Evolutionary conservation across 1,140 invertebrate genomes (phyloP), one percentile per base, ranked within the genome.

Genomic region (Cydia strobilella): DNA sequence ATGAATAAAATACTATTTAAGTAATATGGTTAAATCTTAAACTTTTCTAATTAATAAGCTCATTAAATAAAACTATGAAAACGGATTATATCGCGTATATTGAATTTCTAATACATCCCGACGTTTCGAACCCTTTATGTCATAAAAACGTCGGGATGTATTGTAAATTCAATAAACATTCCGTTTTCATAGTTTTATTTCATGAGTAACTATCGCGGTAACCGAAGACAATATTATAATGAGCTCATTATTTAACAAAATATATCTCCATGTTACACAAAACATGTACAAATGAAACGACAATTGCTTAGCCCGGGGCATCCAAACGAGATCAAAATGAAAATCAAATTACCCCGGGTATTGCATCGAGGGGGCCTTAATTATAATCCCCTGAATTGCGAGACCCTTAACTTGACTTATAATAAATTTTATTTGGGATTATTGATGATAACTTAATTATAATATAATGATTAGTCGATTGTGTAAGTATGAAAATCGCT

Each of bases 321-420:
- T 2, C 77, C 77, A 81, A 82, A 86, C 74, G 77, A 79, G 85
- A 86, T 86, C 82, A 85, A 84, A 86, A 85, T 84, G 83, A 84
- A 86, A 86, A 86, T 86, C 81, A 79, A 86, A 86, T 86, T 86
- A 86, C 75, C 48, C 74, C 65, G 79, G 69, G 80, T 79, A 83
- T 82, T 82, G 80, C 79, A 85, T 81, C 80, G 80, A 80, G 79
- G 69, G 42, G 74, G 51, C 75, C 72, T 51, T 78, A 82, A 80
- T 80, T 80, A 78, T 80, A 78, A 80, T 80, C 79, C 72, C 62
- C 72, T 79, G 20, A 59, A 77, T 76, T 76, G 42, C 18, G 65
- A 6, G 45, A 48, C 45, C 27, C 54, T 59, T 31, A 69, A 69
- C 27, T 66, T n/a, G 63, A 54, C 51, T 59, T 59, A 59, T 51